Percentiles rank a stretch among this genome's conserved stretches.
phyloP scores from a whole-genome alignment of 1,140 invertebrate genomes.

The Drosophila ohnishii region DNA sequence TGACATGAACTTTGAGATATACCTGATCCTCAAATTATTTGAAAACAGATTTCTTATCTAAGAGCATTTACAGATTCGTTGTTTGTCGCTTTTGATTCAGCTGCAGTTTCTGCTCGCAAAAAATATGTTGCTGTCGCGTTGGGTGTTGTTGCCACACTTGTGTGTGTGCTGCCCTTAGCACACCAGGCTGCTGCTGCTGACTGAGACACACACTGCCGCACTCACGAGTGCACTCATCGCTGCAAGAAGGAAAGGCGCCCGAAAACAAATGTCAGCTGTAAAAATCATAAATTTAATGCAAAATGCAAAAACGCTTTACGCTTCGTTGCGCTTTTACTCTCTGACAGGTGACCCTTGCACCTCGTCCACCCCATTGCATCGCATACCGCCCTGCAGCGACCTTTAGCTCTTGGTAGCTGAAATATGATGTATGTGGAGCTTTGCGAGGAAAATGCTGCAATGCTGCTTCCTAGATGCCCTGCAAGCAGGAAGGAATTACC shows the following conservation, averaged over 20 bases:
- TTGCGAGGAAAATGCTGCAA: not conserved
- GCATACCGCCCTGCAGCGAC: conserved; percentile 3
- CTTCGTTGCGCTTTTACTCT: conserved; percentile 76
- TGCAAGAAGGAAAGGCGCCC: conserved; percentile 55
- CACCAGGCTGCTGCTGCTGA: conserved; percentile 34
- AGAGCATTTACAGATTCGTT: conserved; percentile 7
- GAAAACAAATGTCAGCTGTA: conserved; percentile 80
- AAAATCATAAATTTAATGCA: conserved; percentile 82
- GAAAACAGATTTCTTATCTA: not conserved
- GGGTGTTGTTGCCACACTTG: conserved; percentile 54
- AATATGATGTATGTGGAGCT: conserved; percentile 37
- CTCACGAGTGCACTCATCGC: conserved; percentile 40
- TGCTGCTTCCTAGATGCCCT: conserved; percentile 25
- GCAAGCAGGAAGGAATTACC: not conserved
- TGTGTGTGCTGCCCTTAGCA: conserved; percentile 56
- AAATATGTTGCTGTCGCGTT: conserved; percentile 66
- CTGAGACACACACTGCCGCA: conserved; percentile 36
- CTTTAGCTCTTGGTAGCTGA: conserved; percentile 13
- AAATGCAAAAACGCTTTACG: conserved; percentile 75
- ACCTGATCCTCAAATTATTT: not conserved
- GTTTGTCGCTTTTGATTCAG: conserved; percentile 19
- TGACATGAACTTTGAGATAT: too few relatives aligned
- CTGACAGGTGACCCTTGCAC: conserved; percentile 64
- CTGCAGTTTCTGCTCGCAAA: conserved; percentile 46
- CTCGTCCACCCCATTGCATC: conserved; percentile 13